A percentile compares a stretch with the other conserved stretches of the same genome.
phyloP scores from a whole-genome alignment of 2,113 vertebrate species.

The Pica pica region DNA sequence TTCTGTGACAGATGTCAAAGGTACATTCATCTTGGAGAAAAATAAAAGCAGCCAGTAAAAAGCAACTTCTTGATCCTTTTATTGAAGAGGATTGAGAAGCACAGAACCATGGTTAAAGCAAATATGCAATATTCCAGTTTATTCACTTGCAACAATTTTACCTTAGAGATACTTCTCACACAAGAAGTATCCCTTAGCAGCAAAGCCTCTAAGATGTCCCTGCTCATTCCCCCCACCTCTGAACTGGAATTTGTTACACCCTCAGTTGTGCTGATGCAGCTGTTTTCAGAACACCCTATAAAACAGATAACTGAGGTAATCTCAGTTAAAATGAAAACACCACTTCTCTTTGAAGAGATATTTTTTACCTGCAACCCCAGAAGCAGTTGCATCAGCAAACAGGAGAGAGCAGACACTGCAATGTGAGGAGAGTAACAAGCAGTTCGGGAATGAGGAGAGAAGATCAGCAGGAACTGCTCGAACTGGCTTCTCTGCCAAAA shows the following conservation, averaged over 20 bases:
- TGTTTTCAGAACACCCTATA: neutral
- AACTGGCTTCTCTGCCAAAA: neutral
- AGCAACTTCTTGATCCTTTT: neutral
- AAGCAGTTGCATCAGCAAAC: slow-evolving; percentile 13
- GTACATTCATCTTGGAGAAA: neutral
- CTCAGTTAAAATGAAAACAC: neutral
- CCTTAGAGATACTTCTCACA: neutral
- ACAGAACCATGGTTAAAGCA: neutral
- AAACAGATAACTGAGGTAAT: neutral
- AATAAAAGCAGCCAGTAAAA: neutral
- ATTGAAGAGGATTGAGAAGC: neutral
- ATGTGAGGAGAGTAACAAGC: neutral
- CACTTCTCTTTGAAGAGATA: neutral
- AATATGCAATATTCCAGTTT: neutral
- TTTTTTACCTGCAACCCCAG: slow-evolving; percentile 18
- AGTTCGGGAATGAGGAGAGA: neutral
- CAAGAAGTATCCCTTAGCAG: neutral
- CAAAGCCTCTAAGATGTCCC: neutral
- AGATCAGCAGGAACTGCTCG: neutral
- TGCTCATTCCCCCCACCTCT: neutral
- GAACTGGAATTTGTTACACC: neutral
- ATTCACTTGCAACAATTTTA: neutral
- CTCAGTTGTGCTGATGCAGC: neutral
- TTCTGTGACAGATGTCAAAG: neutral
- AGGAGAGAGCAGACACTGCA: neutral